Evolutionary conservation across 2,797 vertebrate species (phyloP).

Genomic region (Chaetophractus vellerosus): DNA sequence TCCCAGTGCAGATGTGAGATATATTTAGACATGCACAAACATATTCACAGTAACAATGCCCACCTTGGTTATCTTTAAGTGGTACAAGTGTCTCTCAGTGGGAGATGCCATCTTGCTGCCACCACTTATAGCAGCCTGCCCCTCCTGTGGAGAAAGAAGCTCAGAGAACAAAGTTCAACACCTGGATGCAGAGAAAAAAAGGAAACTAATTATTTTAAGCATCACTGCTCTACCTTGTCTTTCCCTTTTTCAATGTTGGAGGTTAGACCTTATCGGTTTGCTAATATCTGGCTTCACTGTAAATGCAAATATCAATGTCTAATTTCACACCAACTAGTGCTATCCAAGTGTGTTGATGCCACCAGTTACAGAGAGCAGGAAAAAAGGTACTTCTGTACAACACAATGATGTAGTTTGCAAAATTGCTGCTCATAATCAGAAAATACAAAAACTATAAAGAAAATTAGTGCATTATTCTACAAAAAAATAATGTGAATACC

Average conservation of each 20-base stretch:
- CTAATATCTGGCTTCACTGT: slow-evolving; percentile 5
- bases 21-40: slow-evolving; percentile 61
- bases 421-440: neutral
- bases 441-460: neutral
- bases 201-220: slow-evolving; percentile 48
- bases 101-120: slow-evolving; percentile 66
- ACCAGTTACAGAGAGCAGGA: slow-evolving; percentile 30
- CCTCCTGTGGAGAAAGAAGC: slow-evolving; percentile 64
- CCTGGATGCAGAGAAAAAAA: slow-evolving; percentile 22
- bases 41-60: slow-evolving; percentile 17
- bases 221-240: slow-evolving; percentile 26
- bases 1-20: slow-evolving; percentile 59
- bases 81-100: slow-evolving; percentile 66
- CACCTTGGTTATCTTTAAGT: slow-evolving; percentile 37
- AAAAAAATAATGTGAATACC: neutral
- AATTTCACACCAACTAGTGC: neutral
- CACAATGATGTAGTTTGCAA: neutral
- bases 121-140: neutral
- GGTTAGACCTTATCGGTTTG: neutral
- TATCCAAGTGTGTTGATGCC: neutral
- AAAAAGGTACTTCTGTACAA: neutral
- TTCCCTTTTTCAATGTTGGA: slow-evolving; percentile 12
- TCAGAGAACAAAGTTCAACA: slow-evolving; percentile 73
- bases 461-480: neutral
- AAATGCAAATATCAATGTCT: slow-evolving; percentile 35